These are phyloP conservation scores for Cylloceria caligata DNA, from an alignment of 2,888 invertebrate genomes.

Conservation along the genomic window DNA sequence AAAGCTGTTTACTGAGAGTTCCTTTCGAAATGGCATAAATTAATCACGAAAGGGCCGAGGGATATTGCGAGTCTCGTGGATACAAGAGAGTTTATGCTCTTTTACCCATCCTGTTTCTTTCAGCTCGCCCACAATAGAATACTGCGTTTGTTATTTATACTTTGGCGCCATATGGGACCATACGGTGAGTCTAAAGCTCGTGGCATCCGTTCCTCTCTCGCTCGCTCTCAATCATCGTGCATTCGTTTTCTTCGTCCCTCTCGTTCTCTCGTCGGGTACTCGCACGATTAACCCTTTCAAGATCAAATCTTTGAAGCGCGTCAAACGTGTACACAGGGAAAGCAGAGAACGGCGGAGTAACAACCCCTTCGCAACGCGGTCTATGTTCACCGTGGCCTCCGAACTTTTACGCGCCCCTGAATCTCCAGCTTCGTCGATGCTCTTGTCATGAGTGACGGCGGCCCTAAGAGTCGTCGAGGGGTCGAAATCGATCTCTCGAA, in stretches of 20 bases:
- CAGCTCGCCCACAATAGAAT: slow-evolving; percentile 76
- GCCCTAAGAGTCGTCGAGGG: slow-evolving; percentile 3
- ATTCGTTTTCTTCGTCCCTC: slow-evolving; percentile 4
- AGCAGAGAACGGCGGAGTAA: slow-evolving; percentile 1
- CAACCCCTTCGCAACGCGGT: slow-evolving; percentile 1
- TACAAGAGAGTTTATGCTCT: slow-evolving; percentile 10
- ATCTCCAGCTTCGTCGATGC: slow-evolving; percentile 2
- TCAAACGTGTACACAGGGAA: slow-evolving; percentile 3
- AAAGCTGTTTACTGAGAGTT: neutral
- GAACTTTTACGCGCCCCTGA: neutral
- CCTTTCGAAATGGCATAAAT: slow-evolving; percentile 39
- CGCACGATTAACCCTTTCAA: slow-evolving; percentile 17
- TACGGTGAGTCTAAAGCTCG: slow-evolving; percentile 65
- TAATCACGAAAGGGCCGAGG: slow-evolving; percentile 16
- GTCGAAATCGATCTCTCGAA: slow-evolving; percentile 19
- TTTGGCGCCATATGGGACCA: slow-evolving; percentile 78
- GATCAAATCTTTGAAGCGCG: slow-evolving; percentile 2
- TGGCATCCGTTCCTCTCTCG: slow-evolving; percentile 44
- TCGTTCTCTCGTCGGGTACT: neutral
- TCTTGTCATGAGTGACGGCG: slow-evolving; percentile 10
- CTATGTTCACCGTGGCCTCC: slow-evolving; percentile 13
- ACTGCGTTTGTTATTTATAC: slow-evolving; percentile 79
- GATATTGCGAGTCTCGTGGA: slow-evolving; percentile 9
- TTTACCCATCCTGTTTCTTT: slow-evolving; percentile 8
- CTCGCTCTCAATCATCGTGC: slow-evolving; percentile 5